phyloP scores from a whole-genome alignment of 1,140 invertebrate species.

The Armadillidium nasatum region DNA sequence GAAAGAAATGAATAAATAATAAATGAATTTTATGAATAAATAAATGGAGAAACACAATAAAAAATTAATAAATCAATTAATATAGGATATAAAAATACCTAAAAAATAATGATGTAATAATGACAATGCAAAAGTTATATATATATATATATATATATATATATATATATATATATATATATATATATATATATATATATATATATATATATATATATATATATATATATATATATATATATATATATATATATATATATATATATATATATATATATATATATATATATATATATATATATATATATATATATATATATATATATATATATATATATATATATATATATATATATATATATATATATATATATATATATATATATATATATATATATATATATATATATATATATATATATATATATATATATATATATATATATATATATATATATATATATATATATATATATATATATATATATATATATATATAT shows the following conservation, averaged over 20 bases:
- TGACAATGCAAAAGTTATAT: no score
- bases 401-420: conserved; percentile 13
- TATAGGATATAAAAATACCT: no score
- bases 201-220: neutral
- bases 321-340: conserved; percentile 13
- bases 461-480: neutral
- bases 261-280: conserved; percentile 15
- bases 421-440: conserved; percentile 15
- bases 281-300: conserved; percentile 8
- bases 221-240: conserved; percentile 11
- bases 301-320: neutral
- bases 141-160: no score
- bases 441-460: conserved; percentile 8
- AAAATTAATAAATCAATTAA: no score
- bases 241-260: conserved; percentile 13
- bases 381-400: conserved; percentile 11
- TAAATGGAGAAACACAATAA: no score
- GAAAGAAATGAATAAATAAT: no score
- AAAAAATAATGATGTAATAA: no score
- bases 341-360: conserved; percentile 7
- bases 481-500: conserved; percentile 13
- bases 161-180: no score
- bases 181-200: no score
- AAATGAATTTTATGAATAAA: no score
- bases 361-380: conserved; percentile 3